Evolutionary conservation across 2,113 vertebrate genomes (phyloP).

Genomic region (Fukomys damarensis): DNA sequence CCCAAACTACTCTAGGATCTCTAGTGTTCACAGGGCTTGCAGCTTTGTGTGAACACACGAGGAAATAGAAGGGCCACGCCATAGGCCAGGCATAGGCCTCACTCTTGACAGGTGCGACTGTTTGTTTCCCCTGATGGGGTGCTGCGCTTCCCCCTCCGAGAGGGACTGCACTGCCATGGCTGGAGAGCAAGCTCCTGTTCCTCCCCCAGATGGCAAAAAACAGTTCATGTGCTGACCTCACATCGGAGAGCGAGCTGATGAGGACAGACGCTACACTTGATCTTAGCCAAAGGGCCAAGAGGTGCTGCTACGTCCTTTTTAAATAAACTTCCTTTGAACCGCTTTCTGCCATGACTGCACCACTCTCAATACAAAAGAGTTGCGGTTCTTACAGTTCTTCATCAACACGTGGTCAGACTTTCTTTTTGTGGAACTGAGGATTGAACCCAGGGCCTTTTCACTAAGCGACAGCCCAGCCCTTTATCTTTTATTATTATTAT

Average conservation of each 20-base stretch:
- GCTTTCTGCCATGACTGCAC: neutral
- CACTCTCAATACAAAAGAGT: neutral
- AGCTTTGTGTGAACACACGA: neutral
- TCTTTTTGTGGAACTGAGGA: neutral
- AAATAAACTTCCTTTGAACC: neutral
- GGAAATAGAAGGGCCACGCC: neutral
- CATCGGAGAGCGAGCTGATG: neutral
- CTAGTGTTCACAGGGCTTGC: constrained; percentile 82
- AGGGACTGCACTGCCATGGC: neutral
- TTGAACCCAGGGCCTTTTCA: neutral
- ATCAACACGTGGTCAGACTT: neutral
- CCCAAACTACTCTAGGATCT: constrained; percentile 58
- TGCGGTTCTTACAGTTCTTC: neutral
- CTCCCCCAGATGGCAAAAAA: neutral
- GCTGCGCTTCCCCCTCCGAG: neutral
- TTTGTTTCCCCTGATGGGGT: neutral
- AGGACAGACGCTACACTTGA: neutral
- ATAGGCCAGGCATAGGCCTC: neutral
- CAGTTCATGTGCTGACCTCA: neutral
- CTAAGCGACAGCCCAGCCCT: neutral
- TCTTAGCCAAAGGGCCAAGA: neutral
- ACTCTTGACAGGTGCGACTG: too few relatives aligned
- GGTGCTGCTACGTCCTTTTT: neutral
- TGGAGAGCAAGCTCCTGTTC: neutral
- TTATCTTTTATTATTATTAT: too few relatives aligned